Conservation (phyloP, 2,113 vertebrate species). For the Saimiri boliviensis region DNA sequence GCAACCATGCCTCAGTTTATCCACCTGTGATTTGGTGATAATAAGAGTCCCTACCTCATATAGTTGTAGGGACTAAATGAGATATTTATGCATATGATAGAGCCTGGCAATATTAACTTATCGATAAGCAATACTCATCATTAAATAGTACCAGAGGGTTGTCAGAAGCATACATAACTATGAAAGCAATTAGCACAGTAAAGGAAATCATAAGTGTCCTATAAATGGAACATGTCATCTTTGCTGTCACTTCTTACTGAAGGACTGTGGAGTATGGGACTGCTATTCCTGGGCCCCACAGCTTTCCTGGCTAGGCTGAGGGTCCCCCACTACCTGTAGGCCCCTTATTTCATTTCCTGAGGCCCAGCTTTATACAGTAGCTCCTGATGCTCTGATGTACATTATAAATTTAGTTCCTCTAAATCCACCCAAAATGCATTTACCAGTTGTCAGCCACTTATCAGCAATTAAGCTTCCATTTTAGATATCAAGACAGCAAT, state of each 20-base stretch:
- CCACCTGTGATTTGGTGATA: background rate
- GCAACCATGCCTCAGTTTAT: background rate
- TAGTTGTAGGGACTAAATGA: background rate
- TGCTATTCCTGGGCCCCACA: background rate
- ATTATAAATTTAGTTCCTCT: background rate
- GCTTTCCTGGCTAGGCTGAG: background rate
- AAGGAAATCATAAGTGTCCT: background rate
- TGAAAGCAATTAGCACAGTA: fast-evolving
- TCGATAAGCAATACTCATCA: background rate
- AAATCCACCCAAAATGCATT: background rate
- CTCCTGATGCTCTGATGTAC: background rate
- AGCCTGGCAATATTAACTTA: background rate
- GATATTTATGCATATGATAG: background rate
- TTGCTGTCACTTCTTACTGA: background rate
- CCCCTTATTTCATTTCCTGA: background rate
- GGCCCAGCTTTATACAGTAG: background rate
- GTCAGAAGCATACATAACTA: fast-evolving
- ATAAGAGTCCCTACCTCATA: background rate
- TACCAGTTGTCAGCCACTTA: slow-evolving; percentile 52
- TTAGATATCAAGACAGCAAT: slow-evolving; percentile 66
- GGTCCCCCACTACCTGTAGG: background rate
- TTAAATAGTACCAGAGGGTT: background rate
- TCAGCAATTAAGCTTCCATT: slow-evolving; percentile 60
- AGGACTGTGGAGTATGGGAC: fast-evolving
- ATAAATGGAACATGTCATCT: background rate